phyloP scores from a whole-genome alignment of 2,888 invertebrate species.

The Euzetes globulus region DNA sequence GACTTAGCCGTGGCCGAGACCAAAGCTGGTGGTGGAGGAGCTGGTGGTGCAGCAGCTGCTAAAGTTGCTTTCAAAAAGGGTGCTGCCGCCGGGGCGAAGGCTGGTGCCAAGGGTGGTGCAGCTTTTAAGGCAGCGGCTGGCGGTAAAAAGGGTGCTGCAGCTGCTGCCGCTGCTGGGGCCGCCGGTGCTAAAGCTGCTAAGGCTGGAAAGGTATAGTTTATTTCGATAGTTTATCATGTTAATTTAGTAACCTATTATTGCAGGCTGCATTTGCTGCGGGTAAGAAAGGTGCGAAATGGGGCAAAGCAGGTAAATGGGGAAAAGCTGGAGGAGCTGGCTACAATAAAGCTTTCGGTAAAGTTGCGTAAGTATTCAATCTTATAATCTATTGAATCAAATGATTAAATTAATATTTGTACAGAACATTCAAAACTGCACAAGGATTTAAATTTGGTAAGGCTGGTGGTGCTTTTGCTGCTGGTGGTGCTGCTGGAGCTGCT shows the following conservation, averaged over 20 bases:
- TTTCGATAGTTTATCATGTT: neutral
- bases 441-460: slow-evolving; percentile 38
- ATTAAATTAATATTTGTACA: neutral
- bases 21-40: slow-evolving; percentile 1
- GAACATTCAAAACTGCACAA: slow-evolving; percentile 11
- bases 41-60: slow-evolving; percentile 25
- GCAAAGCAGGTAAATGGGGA: slow-evolving; percentile 17
- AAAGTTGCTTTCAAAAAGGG: slow-evolving; percentile 30
- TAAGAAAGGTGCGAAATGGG: slow-evolving; percentile 25
- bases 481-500: slow-evolving; percentile 34
- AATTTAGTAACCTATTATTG: neutral
- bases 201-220: slow-evolving; percentile 17
- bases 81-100: slow-evolving; percentile 28
- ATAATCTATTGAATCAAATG: neutral
- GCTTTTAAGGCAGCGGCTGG: slow-evolving; percentile 23
- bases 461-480: slow-evolving; percentile 34
- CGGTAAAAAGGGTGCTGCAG: slow-evolving; percentile 26
- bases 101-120: slow-evolving; percentile 28
- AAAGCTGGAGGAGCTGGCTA: slow-evolving; percentile 24
- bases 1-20: slow-evolving; percentile 21
- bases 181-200: slow-evolving; percentile 5
- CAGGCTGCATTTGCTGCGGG: slow-evolving; percentile 5
- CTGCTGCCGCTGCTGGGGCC: slow-evolving; percentile 20
- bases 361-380: slow-evolving; percentile 17
- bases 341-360: slow-evolving; percentile 27